These are phyloP conservation scores for Laticauda colubrina DNA, from an alignment of 2,113 vertebrate species.

Conservation along the genomic window DNA sequence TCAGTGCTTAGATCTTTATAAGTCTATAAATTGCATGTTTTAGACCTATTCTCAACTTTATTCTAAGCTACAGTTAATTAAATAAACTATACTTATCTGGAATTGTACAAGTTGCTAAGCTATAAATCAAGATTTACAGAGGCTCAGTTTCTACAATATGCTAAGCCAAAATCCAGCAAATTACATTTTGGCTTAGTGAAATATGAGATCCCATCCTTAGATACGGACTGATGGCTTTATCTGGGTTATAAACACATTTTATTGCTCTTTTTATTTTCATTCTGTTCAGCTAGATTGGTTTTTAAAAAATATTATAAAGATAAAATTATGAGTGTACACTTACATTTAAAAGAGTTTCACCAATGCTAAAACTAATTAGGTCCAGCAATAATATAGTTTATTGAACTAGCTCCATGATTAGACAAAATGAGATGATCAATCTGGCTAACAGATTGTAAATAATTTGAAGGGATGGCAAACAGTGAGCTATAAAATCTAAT, in stretches of 20 bases:
- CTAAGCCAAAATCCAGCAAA: not conserved
- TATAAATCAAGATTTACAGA: not conserved
- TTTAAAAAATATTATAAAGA: not conserved
- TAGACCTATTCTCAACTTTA: not conserved
- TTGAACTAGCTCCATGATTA: not conserved
- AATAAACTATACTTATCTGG: not conserved
- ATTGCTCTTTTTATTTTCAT: not conserved
- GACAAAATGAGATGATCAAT: not conserved
- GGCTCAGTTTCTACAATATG: not conserved
- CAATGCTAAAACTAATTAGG: not conserved
- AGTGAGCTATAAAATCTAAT: not conserved
- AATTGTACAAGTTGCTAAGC: not conserved
- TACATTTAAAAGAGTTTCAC: not conserved
- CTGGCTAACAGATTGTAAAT: not conserved
- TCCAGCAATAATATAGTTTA: not conserved
- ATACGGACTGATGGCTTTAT: not conserved
- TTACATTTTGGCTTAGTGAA: not conserved
- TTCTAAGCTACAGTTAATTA: not conserved
- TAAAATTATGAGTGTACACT: not conserved
- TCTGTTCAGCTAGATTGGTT: not conserved
- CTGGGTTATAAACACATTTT: not conserved
- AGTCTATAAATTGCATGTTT: not conserved
- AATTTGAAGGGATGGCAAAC: not conserved
- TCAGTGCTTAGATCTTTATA: not conserved
- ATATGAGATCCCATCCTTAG: not conserved